Evolutionary conservation across 2,113 vertebrate species (phyloP), one percentile per base, ranked within the genome.

Genomic region (Petromus typicus): DNA sequence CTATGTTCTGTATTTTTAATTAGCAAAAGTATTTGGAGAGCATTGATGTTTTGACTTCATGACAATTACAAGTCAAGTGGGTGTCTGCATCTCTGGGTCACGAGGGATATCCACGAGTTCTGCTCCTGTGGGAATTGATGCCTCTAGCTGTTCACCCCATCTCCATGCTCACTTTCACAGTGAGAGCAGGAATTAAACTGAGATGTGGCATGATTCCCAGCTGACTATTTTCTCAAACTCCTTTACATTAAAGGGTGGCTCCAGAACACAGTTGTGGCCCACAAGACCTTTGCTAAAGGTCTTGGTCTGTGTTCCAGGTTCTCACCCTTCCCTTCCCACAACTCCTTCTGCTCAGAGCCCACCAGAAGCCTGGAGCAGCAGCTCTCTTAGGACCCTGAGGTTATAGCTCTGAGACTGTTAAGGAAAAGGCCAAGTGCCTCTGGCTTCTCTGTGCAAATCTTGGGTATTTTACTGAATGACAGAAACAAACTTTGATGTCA

Each of bases 1-100:
- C 18, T 79, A 45, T 78, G 11, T 59, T 90, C 40, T 56, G 1
- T 14, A 90, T 88, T 91, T 80, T 93, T 90, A 92, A 93, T 37
- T 71, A 71, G 48, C 3, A 89, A 69, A 76, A 67, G n/a, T 54
- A 75, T 57, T 48, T 48, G 75, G 2, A 18, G 0, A 56, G 12
- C 66, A 54, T 76, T 86, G 37, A 79, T 54, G 2, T 92, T 86
- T 69, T 27, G 87, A 67, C 14, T 59, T 43, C 32, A 61, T 23
- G 37, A 81, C 48, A 37, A 17, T 40, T 43, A 20, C 27, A 83
- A 80, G 17, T 73, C 67, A 14, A 22, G 27, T 56, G 14, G 89
- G 25, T 45, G 93, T 89, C 57, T 59, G 45, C n/a, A 20, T 11
- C 25, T n/a, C 23, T 17, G 32, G 43, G 7, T 48, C 40, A 40